These are phyloP conservation scores for Colinus virginianus DNA, from an alignment of 2,113 vertebrate genomes.

Conservation along the genomic window DNA sequence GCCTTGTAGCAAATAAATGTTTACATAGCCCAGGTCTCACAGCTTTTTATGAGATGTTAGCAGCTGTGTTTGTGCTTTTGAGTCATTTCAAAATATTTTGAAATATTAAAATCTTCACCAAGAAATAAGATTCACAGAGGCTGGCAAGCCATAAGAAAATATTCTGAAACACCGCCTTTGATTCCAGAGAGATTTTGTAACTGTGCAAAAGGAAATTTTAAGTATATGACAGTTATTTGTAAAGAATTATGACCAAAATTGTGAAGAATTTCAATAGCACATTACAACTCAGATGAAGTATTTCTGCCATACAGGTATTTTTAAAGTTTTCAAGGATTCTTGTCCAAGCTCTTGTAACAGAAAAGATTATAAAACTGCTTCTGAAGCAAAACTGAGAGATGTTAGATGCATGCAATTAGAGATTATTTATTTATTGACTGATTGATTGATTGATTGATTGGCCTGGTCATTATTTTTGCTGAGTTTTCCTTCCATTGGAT, in stretches of 20 bases:
- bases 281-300: conserved; percentile 13
- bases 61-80: conserved; percentile 19
- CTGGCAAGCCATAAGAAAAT: conserved; percentile 17
- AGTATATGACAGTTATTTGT: conserved; percentile 52
- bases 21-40: neutral
- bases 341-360: conserved; percentile 21
- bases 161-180: conserved; percentile 19
- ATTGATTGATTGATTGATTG: neutral
- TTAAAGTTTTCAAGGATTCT: conserved; percentile 30
- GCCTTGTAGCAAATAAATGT: neutral
- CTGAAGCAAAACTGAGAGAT: neutral
- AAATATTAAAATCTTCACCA: conserved; percentile 34
- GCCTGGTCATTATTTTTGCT: neutral
- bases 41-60: neutral
- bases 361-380: conserved; percentile 28
- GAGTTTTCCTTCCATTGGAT: neutral
- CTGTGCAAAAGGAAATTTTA: conserved; percentile 38
- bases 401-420: neutral
- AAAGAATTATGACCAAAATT: conserved; percentile 34
- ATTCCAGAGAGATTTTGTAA: conserved; percentile 42
- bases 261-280: conserved; percentile 25
- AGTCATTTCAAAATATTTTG: conserved; percentile 50
- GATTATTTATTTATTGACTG: too few relatives aligned
- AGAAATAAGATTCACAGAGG: neutral
- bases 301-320: conserved; percentile 18